Evolutionary conservation across 2,797 vertebrate species (phyloP).

Genomic region (Peromyscus eremicus): DNA sequence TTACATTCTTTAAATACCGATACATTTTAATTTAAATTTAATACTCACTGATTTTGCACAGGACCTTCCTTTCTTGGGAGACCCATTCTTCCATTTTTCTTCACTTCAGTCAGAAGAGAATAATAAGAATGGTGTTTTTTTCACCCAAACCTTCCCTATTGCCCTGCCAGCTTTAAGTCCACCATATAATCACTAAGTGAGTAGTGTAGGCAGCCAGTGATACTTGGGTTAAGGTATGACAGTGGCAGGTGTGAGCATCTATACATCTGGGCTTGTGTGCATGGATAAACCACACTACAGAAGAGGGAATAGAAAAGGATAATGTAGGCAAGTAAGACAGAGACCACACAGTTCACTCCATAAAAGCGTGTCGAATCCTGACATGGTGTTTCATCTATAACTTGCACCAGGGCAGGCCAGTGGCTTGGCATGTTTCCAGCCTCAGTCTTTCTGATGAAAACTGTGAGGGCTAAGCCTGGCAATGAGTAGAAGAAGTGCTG

Average conservation of each 20-base stretch:
- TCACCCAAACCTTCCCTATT: background rate
- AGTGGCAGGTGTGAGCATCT: background rate
- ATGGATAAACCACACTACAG: background rate
- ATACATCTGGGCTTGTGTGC: background rate
- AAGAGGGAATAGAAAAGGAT: background rate
- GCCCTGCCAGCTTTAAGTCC: background rate
- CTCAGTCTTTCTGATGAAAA: background rate
- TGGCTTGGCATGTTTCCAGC: background rate
- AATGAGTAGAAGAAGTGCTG: background rate
- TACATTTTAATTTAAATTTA: background rate
- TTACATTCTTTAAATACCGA: background rate
- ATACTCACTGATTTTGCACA: background rate
- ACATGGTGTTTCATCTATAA: background rate
- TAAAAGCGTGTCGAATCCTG: background rate
- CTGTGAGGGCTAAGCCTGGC: background rate
- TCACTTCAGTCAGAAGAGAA: background rate
- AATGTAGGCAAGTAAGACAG: background rate
- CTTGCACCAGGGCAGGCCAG: background rate
- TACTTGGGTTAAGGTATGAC: background rate
- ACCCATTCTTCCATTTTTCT: background rate
- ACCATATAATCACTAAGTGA: background rate
- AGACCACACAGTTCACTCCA: background rate
- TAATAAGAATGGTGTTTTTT: background rate
- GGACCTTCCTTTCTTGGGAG: slow-evolving; percentile 5
- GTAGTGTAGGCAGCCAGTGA: background rate